Evolutionary conservation across 2,797 vertebrate genomes (phyloP).

Genomic region (Leptatherina wallacei): DNA sequence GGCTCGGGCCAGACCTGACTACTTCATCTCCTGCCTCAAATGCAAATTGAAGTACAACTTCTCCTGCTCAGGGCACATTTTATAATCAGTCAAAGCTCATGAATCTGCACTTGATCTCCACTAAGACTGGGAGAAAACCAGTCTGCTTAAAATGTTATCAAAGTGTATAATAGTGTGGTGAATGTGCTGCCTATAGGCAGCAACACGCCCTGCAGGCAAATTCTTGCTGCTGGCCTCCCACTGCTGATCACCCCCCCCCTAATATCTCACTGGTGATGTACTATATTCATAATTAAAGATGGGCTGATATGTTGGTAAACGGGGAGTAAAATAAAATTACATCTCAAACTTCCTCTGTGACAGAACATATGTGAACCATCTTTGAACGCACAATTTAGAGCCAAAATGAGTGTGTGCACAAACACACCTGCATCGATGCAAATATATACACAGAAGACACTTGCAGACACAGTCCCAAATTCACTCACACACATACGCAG

Average conservation of each 20-base stretch:
- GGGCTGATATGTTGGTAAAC: slow-evolving; percentile 12
- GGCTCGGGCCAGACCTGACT: neutral
- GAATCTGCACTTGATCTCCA: neutral
- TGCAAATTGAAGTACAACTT: neutral
- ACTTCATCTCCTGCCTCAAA: neutral
- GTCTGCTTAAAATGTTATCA: slow-evolving; percentile 20
- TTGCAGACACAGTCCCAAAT: slow-evolving; percentile 25
- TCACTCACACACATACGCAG: slow-evolving; percentile 29
- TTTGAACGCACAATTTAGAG: slow-evolving; percentile 18
- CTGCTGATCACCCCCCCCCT: neutral
- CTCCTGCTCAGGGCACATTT: neutral
- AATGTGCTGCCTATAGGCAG: slow-evolving; percentile 9
- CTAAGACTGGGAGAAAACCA: neutral
- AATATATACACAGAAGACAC: slow-evolving; percentile 8
- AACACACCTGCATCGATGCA: slow-evolving; percentile 33
- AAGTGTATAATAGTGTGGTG: slow-evolving; percentile 20
- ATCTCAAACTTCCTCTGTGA: slow-evolving; percentile 26
- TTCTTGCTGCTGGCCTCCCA: slow-evolving; percentile 19
- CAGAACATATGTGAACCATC: slow-evolving; percentile 9
- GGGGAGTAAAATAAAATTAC: slow-evolving; percentile 16
- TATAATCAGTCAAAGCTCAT: neutral
- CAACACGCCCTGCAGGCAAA: slow-evolving; percentile 20
- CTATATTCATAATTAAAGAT: slow-evolving; percentile 14
- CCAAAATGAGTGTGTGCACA: slow-evolving; percentile 8
- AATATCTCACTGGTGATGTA: slow-evolving; percentile 7